Conservation (phyloP, 2,797 vertebrate genomes). For the Smutsia temminckii region DNA sequence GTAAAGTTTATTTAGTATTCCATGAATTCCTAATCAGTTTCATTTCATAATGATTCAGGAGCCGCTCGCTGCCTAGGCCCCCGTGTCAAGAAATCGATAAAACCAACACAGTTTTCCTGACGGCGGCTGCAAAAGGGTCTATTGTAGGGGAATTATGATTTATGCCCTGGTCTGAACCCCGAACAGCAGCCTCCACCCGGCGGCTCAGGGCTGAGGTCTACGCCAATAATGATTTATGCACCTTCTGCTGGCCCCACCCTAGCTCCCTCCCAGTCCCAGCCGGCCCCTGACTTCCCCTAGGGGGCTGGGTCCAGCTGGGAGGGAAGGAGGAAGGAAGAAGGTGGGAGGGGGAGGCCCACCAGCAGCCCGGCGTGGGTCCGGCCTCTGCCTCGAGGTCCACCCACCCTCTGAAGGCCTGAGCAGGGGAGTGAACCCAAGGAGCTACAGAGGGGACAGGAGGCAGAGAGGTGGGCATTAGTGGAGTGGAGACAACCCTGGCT, state of each 20-base stretch:
- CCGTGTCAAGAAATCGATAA: slow-evolving; percentile 97
- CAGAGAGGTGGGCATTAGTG: neutral
- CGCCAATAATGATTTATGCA: slow-evolving; percentile 99
- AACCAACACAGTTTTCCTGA: slow-evolving; percentile 96
- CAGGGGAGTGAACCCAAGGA: neutral
- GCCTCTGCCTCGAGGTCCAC: neutral
- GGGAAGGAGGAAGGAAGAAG: neutral
- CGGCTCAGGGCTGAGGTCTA: slow-evolving; percentile 94
- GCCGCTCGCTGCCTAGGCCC: slow-evolving; percentile 88
- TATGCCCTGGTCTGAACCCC: slow-evolving; percentile 95
- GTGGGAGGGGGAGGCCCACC: neutral
- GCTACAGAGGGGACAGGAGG: neutral
- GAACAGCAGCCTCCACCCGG: slow-evolving; percentile 91
- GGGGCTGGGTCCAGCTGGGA: neutral
- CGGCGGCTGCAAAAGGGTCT: slow-evolving; percentile 93
- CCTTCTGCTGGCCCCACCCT: slow-evolving; percentile 86
- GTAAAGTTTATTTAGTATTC: slow-evolving; percentile 99
- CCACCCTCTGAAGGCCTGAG: neutral
- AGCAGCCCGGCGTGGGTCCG: neutral
- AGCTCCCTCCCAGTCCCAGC: slow-evolving; percentile 54
- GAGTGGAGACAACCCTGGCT: neutral
- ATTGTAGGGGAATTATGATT: slow-evolving; percentile 98
- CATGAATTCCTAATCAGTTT: slow-evolving; percentile 99
- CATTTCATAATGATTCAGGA: slow-evolving; percentile 98
- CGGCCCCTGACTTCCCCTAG: slow-evolving; percentile 59